Conservation (phyloP, 2,888 invertebrate genomes). For the Agelastica alni region DNA sequence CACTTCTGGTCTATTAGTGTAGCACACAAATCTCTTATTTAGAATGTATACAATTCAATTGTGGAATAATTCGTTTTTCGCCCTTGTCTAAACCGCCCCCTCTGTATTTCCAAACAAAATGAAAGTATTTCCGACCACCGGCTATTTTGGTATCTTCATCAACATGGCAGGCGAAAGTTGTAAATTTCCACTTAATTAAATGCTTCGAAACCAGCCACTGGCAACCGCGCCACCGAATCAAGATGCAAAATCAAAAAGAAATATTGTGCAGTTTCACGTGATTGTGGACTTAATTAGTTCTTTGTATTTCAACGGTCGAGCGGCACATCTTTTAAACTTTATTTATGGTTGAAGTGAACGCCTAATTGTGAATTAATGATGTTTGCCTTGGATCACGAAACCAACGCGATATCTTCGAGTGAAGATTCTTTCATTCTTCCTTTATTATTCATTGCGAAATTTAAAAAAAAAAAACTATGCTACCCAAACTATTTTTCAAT, state of each 20-base stretch:
- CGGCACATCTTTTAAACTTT: slow-evolving; percentile 28
- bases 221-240: slow-evolving; percentile 27
- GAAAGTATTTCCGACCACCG: slow-evolving; percentile 20
- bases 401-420: slow-evolving; percentile 14
- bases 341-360: slow-evolving; percentile 31
- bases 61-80: not conserved
- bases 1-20: too few relatives aligned
- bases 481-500: not conserved
- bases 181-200: slow-evolving; percentile 37
- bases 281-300: slow-evolving; percentile 39
- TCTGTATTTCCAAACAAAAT: slow-evolving; percentile 11
- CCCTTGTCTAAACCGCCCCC: not conserved
- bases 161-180: slow-evolving; percentile 28
- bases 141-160: slow-evolving; percentile 29
- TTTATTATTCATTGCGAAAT: not conserved
- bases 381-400: slow-evolving; percentile 24
- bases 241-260: slow-evolving; percentile 36
- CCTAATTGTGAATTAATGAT: slow-evolving; percentile 30
- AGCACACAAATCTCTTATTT: too few relatives aligned
- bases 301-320: slow-evolving; percentile 32
- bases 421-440: not conserved
- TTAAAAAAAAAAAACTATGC: not conserved
- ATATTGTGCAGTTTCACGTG: slow-evolving; percentile 38
- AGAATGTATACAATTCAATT: not conserved
- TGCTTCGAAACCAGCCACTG: slow-evolving; percentile 26